Base-by-base conservation (phyloP, 2,113 vertebrate genomes). In the Odontophorus gujanensis region DNA sequence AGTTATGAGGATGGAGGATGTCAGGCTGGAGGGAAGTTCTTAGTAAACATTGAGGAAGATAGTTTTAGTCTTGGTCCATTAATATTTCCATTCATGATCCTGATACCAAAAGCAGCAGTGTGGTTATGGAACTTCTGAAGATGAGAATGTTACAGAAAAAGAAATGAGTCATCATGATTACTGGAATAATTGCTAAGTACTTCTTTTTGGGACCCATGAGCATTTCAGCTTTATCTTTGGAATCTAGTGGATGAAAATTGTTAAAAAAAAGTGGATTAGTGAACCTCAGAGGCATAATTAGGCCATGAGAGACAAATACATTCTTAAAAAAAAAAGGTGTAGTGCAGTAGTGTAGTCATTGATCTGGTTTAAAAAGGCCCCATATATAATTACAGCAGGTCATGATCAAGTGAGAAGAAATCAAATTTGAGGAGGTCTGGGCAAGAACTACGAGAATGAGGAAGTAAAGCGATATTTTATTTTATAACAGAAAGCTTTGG, bases 181-280 rank as follows among this genome's bases (percentile, higher is more conserved):
- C 9, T 18, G 84, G 36, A 57, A 13, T n/a, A 67, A 73, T 28
- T 62, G 34, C 19, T 38, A 75, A 74, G 47, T 63, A 71, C 15
- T 4, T 22, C 14, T 4, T 58, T 90, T 81, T 40, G 32, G 25
- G 34, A 63, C 42, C 17, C 89, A 59, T 0, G 0, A 53, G 21
- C 61, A 51, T 47, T 79, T 85, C 55, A 73, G 34, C 38, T 79
- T 32, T 61, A 61, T 50, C 47, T 87, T 91, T 22, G 24, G 18
- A 89, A 90, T 62, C 58, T 66, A 40, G 11, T 82, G 40, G 45
- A 28, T 57, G 62, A 92, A 90, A 76, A 77, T 8, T 45, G 30
- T 36, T 69, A 45, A 83, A 62, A 4, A 26, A 42, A 78, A 81
- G 22, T 67, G 24, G 40, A n/a, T 67, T 63, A 40, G 15, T 0